phyloP scores from a whole-genome alignment of 2,888 invertebrate species.

The Pseudococcus viburni region DNA sequence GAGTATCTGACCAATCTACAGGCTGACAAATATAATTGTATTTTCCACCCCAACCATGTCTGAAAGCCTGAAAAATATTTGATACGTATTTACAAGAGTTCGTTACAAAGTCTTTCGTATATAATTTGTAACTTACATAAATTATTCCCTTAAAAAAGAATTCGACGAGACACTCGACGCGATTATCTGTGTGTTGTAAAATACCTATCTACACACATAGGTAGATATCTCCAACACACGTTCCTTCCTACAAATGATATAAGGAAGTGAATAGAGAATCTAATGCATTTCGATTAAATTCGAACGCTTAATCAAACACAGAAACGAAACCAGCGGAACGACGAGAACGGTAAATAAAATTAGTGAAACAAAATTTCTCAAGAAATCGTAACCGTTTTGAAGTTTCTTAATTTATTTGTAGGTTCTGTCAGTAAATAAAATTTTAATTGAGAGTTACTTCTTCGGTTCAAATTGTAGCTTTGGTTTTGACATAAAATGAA shows the following conservation, averaged over 20 bases:
- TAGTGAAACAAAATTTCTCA: slow-evolving; percentile 55
- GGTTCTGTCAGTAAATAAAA: slow-evolving; percentile 47
- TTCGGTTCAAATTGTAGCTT: slow-evolving; percentile 28
- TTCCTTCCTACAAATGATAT: not conserved
- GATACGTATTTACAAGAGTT: not conserved
- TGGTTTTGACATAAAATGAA: slow-evolving; percentile 55
- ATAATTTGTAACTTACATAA: too few relatives aligned
- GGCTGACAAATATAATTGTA: slow-evolving; percentile 66
- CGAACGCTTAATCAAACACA: slow-evolving; percentile 36
- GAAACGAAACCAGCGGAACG: not conserved
- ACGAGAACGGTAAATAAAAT: slow-evolving; percentile 51
- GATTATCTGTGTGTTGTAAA: not conserved
- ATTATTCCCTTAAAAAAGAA: not conserved
- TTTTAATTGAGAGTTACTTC: slow-evolving; percentile 53
- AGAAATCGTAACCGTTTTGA: slow-evolving; percentile 52
- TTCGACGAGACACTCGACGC: not conserved
- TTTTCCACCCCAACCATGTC: slow-evolving; percentile 59
- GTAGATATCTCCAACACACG: not conserved
- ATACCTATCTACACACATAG: not conserved
- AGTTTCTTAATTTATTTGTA: slow-evolving; percentile 55
- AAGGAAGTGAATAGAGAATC: slow-evolving; percentile 20
- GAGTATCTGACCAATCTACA: slow-evolving; percentile 54
- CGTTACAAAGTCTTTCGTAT: too few relatives aligned
- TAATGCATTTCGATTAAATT: slow-evolving; percentile 43
- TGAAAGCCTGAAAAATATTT: slow-evolving; percentile 54